Conservation (phyloP, 2,797 vertebrate genomes). For the Helarctos malayanus region DNA sequence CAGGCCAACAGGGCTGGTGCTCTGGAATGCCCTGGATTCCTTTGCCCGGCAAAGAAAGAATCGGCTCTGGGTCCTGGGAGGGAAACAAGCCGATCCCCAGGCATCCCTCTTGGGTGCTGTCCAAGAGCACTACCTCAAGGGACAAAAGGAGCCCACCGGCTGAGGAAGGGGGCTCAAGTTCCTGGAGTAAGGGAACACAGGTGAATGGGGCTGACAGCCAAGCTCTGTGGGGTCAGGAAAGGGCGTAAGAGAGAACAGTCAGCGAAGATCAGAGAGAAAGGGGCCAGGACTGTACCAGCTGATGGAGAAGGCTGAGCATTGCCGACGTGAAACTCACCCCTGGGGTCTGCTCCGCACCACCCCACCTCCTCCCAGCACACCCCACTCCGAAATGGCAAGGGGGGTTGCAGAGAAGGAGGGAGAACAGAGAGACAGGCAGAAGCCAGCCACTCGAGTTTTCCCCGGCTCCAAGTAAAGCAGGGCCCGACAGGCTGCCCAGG, state of each 20-base stretch:
- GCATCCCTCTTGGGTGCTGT: background rate
- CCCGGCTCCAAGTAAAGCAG: accelerated
- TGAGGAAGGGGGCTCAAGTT: background rate
- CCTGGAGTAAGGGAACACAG: background rate
- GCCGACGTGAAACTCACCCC: background rate
- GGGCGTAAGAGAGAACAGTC: background rate
- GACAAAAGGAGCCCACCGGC: background rate
- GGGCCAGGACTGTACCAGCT: background rate
- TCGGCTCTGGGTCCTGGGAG: background rate
- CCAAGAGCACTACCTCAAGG: background rate
- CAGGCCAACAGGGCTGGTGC: background rate
- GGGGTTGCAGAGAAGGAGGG: background rate
- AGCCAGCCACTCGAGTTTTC: accelerated
- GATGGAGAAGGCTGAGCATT: background rate
- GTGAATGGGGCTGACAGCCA: background rate
- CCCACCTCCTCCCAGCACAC: background rate
- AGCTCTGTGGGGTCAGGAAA: background rate
- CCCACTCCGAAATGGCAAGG: background rate
- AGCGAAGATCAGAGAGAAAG: background rate
- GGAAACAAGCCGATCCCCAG: background rate
- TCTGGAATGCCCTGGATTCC: background rate
- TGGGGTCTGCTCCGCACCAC: background rate
- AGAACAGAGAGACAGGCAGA: background rate
- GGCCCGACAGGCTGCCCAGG: background rate
- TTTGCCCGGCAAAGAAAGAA: background rate